A percentile compares a stretch with the other conserved stretches of the same genome.
phyloP scores from a whole-genome alignment of 2,888 invertebrate genomes.

The Chironomus tentans region DNA sequence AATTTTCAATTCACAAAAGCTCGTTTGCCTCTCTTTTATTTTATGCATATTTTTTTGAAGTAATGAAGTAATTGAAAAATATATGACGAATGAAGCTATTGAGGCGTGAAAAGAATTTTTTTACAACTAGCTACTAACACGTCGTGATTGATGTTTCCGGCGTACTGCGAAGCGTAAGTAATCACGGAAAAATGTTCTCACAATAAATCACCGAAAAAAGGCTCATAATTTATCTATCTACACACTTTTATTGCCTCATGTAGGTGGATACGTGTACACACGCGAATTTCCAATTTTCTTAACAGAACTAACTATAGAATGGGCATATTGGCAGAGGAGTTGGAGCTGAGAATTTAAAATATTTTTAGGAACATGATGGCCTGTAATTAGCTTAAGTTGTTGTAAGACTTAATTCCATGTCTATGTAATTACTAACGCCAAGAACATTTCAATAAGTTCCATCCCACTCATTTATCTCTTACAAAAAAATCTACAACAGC shows the following conservation, averaged over 20 bases:
- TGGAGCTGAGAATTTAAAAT: no score
- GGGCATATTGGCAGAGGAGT: no score
- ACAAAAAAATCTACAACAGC: no score
- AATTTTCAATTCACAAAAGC: neutral
- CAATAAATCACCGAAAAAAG: conserved; percentile 27
- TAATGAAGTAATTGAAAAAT: neutral
- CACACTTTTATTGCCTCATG: neutral
- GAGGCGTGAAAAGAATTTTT: neutral
- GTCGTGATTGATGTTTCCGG: conserved; percentile 24
- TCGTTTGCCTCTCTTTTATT: neutral
- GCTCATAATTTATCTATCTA: conserved; percentile 19
- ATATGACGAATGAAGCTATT: neutral
- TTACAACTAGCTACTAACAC: neutral
- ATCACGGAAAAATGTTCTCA: conserved; percentile 22
- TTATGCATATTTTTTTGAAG: neutral
- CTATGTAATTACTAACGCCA: no score
- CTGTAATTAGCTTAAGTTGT: no score
- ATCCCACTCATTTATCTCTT: no score
- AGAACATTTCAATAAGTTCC: no score
- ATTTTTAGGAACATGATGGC: no score
- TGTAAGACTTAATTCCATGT: no score
- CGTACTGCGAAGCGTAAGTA: conserved; percentile 17
- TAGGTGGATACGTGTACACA: no score
- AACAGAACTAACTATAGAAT: no score
- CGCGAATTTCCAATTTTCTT: no score